Evolutionary conservation across 2,888 invertebrate genomes (phyloP), one percentile per base, ranked within the genome.

Genomic region (Orthosia cruda): DNA sequence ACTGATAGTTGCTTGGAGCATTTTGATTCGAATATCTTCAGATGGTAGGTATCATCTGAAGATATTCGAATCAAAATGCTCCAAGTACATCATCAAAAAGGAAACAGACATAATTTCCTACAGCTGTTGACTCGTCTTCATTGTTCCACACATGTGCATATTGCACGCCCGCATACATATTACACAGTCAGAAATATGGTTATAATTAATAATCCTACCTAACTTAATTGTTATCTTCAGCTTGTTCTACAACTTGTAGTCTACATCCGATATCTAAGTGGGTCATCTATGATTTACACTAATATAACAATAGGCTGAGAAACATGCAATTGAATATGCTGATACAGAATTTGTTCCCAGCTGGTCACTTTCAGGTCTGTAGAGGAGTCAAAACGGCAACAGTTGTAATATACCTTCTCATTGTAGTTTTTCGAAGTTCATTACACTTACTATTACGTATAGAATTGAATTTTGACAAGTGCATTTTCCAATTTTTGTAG

Each of bases 271-370:
- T 73, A 81, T 81, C 81, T 26, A 78, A 52, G 50, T 73, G 18
- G 81, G 81, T 70, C 81, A 81, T 81, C 83, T 82, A 65, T 78
- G 54, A 82, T 68, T 32, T 68, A 69, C 66, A 63, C 16, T 68
- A 78, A 55, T 66, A 55, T 52, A 66, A 81, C 68, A 81, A 83
- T 83, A 12, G 74, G 18, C 66, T 74, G 74, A 67, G 83, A 78
- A 79, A 74, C 23, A 26, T n/a, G 64, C 40, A 72, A 72, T 62
- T 67, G 55, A 82, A 82, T 68, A 68, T 82, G 59, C 18, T 72
- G 18, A 69, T 54, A 71, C 45, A 54, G 47, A 71, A 55, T 59
- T 23, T 32, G 32, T 65, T 77, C 58, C 20, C 83, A 72, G 40
- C 47, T 71, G 13, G 0, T 50, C 0, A 63, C 40, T 61, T 65